Base-by-base conservation (phyloP, 2,113 vertebrate species). In the Calonectris borealis region DNA sequence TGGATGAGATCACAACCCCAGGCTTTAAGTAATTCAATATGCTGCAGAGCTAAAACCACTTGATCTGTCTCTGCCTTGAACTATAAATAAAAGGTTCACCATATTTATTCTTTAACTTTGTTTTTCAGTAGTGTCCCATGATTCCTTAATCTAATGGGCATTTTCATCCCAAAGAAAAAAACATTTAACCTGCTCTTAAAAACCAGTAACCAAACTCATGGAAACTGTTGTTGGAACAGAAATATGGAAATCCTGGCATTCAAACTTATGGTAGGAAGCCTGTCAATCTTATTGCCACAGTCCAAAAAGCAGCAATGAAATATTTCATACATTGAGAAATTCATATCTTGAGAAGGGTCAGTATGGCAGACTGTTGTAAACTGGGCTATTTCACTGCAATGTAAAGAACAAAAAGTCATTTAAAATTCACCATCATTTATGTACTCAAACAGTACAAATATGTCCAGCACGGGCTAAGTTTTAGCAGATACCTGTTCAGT, bases 11-110 rank as follows among this genome's bases (percentile, higher is more conserved):
- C 94, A 89, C 69, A 95, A 76, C 57, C 76, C 21, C 44, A 78
- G 40, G n/a, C 38, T 95, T 93, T 84, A 86, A 81, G 83, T 93
- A 93, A 97, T 95, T 90, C 36, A 81, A 83, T 92, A 86, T 88
- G 20, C 32, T 86, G 73, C 70, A 88, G 66, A 88, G 29, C 36
- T 86, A 90, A 90, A 96, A 83, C 48, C 65, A 24, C 68, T 64
- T 48, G 8, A 65, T 85, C 54, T 72, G 38, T 68, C 24, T 76
- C 81, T 87, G 54, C 15, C 57, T 93, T 80, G 55, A 93, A 82
- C 80, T 86, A 55, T 71, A 93, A 90, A 81, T 73, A 81, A 80
- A 88, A 90, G 24, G n/a, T 70, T 84, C 51, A 57, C 42, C 27
- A 31, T 75, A 60, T 46, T 88, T 86, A 38, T 71, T 51, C n/a